Evolutionary conservation across 2,888 invertebrate species (phyloP).

Genomic region (Hypsopygia costalis): DNA sequence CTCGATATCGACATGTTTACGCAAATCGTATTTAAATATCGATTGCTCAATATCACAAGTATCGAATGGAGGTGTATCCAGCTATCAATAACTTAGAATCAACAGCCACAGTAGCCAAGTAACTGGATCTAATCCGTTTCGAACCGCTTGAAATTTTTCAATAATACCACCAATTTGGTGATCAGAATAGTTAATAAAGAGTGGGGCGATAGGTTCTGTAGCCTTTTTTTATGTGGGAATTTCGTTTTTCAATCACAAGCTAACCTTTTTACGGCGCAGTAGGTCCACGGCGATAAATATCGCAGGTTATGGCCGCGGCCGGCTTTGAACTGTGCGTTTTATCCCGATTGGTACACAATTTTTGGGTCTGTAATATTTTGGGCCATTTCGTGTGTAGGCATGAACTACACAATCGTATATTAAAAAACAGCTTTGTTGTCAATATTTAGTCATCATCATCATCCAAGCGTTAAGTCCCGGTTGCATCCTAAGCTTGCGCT

Average conservation of each 20-base stretch:
- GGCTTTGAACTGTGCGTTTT: constrained; percentile 59
- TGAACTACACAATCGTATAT: background rate
- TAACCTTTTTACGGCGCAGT: constrained; percentile 57
- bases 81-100: constrained; percentile 66
- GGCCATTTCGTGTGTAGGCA: constrained; percentile 2
- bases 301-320: constrained; percentile 68
- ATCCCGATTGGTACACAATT: constrained; percentile 48
- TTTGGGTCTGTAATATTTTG: constrained; percentile 23
- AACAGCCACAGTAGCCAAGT: constrained; percentile 67
- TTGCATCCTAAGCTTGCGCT: no score
- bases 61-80: constrained; percentile 14
- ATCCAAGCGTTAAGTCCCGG: no score
- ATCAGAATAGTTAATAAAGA: constrained; percentile 30
- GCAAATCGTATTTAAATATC: constrained; percentile 53
- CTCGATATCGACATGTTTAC: constrained; percentile 37
- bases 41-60: constrained; percentile 36
- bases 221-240: constrained; percentile 61
- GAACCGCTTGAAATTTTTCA: constrained; percentile 67
- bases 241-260: constrained; percentile 60
- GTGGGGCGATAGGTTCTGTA: constrained; percentile 12
- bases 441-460: no score
- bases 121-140: constrained; percentile 66
- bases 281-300: constrained; percentile 67
- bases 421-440: no score
- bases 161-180: constrained; percentile 51